phyloP scores from a whole-genome alignment of 2,888 invertebrate genomes.

The Synanthedon vespiformis region DNA sequence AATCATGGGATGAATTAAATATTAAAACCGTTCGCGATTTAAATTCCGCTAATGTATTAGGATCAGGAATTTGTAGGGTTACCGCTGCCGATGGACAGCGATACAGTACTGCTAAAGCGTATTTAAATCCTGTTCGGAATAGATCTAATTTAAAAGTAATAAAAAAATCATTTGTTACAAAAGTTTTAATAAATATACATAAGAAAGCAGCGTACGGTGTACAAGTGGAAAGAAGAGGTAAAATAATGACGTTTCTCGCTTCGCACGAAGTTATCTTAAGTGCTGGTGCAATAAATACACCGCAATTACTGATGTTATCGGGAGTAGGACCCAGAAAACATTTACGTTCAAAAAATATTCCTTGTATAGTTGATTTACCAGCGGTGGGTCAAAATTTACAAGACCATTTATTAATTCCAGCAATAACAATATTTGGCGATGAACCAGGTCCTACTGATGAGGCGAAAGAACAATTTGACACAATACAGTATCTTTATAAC shows the following conservation, averaged over 20 bases:
- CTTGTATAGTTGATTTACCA: constrained; percentile 37
- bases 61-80: constrained; percentile 53
- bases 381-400: constrained; percentile 68
- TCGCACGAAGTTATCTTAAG: constrained; percentile 44
- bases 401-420: constrained; percentile 53
- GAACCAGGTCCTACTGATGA: constrained; percentile 21
- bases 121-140: constrained; percentile 27
- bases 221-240: constrained; percentile 27
- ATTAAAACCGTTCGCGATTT: constrained; percentile 38
- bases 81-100: constrained; percentile 57
- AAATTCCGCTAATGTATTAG: constrained; percentile 49
- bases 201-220: constrained; percentile 48
- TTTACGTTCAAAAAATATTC: constrained; percentile 31
- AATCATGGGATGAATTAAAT: constrained; percentile 55
- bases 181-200: constrained; percentile 52
- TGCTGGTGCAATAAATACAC: constrained; percentile 41
- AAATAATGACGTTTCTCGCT: constrained; percentile 18
- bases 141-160: constrained; percentile 41
- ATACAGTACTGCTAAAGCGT: constrained; percentile 59
- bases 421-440: constrained; percentile 31
- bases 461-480: constrained; percentile 26
- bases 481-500: constrained; percentile 57
- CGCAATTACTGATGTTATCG: constrained; percentile 51
- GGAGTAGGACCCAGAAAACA: constrained; percentile 54
- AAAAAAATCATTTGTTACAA: constrained; percentile 57